A percentile compares a stretch with the other conserved stretches of the same genome.
Conservation (phyloP, 2,797 vertebrate species). For the Cryptoprocta ferox region DNA sequence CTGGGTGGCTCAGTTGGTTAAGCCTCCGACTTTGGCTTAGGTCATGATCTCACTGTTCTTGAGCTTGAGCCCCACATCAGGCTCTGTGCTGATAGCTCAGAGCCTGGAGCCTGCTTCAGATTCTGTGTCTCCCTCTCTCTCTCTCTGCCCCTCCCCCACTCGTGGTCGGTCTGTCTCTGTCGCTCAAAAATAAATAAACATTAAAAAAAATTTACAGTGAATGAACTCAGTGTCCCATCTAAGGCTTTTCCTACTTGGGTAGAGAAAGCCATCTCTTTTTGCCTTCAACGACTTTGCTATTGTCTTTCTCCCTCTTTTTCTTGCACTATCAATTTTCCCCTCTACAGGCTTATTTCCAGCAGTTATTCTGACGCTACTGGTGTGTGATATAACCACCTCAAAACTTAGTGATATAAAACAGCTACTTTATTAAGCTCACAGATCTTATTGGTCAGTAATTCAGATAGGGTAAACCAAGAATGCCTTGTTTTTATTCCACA, state of each 20-base stretch:
- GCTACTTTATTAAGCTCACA: background rate
- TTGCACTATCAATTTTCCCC: background rate
- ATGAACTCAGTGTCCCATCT: background rate
- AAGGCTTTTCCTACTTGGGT: background rate
- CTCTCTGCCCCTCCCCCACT: too few species aligned
- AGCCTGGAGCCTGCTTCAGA: too few species aligned
- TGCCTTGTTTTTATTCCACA: background rate
- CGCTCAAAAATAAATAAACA: too few species aligned
- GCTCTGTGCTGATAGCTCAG: too few species aligned
- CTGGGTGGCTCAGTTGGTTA: too few species aligned
- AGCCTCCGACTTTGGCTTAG: too few species aligned
- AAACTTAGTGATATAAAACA: background rate
- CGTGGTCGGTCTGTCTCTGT: too few species aligned
- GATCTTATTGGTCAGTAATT: background rate
- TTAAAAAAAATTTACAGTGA: background rate
- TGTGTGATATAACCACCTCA: background rate
- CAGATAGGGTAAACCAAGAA: background rate
- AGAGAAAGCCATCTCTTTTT: background rate
- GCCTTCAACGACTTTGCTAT: background rate
- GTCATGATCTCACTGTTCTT: too few species aligned
- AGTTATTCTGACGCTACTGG: background rate
- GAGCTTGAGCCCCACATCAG: too few species aligned
- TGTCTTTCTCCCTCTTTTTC: background rate
- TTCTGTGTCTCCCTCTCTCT: too few species aligned
- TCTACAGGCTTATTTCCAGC: background rate